Conservation (phyloP, 2,797 vertebrate genomes). For the Coregonus suidteri region DNA sequence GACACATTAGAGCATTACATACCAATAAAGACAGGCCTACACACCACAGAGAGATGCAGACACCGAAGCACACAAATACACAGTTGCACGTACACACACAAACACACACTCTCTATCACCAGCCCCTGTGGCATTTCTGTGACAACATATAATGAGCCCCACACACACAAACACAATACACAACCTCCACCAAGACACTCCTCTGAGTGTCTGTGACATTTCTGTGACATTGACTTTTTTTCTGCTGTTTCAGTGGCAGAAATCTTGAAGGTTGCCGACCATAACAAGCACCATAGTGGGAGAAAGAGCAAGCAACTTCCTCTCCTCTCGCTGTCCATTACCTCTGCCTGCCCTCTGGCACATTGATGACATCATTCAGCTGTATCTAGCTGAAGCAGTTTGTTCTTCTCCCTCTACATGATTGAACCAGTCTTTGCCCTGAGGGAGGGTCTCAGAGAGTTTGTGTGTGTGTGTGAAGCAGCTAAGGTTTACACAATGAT, state of each 20-base stretch:
- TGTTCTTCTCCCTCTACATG: slow-evolving; percentile 50
- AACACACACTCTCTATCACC: not conserved
- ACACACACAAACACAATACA: not conserved
- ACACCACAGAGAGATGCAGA: not conserved
- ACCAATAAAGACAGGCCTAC: no score
- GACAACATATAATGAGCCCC: not conserved
- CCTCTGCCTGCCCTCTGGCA: slow-evolving; percentile 22
- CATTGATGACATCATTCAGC: slow-evolving; percentile 52
- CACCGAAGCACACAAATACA: slow-evolving; percentile 1
- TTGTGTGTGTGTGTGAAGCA: not conserved
- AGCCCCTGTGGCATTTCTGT: no score
- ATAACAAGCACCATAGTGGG: slow-evolving; percentile 56
- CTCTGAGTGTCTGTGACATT: not conserved
- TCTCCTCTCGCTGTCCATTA: slow-evolving; percentile 38
- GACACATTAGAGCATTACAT: no score
- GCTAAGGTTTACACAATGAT: no score
- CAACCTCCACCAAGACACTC: not conserved
- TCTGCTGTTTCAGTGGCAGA: slow-evolving; percentile 10
- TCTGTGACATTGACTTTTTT: not conserved
- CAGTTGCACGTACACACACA: not conserved
- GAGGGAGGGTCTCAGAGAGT: not conserved
- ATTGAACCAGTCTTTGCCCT: slow-evolving; percentile 37
- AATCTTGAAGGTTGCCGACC: slow-evolving; percentile 68
- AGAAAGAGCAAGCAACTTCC: slow-evolving; percentile 61
- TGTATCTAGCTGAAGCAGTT: slow-evolving; percentile 48